Evolutionary conservation across 2,888 invertebrate species (phyloP), one percentile per base, ranked within the genome.

Genomic region (Cerastoderma edule): DNA sequence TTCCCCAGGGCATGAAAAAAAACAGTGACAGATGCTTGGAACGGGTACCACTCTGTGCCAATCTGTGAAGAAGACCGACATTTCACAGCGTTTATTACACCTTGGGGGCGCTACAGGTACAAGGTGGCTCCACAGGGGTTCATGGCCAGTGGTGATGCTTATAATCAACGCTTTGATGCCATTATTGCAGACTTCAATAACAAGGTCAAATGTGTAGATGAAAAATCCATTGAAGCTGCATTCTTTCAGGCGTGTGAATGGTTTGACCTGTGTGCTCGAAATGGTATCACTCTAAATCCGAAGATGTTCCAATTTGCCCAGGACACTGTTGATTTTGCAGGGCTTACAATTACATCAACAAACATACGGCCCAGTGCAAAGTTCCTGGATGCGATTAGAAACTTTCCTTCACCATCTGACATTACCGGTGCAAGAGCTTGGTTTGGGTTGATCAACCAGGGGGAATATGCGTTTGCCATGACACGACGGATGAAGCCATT

Each of bases 371-470:
- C 83, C n/a, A 79, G 83, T 64, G 28, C 67, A 1, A 80, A 81
- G 63, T 84, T 76, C 67, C 56, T 85, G 27, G 74, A 78, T 54
- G 83, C 79, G 22, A 78, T 86, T 8, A 56, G 65, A n/a, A 75
- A 80, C 63, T 80, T 84, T 66, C 80, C 83, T 0, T 73, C 72
- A 24, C 85, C 83, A 13, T 56, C 44, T 22, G 75, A 80, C 60
- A 80, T 83, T 46, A 84, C 80, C 35, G 83, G 78, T 69, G 69
- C 79, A 4, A 69, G 80, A 56, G 72, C 80, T 10, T 84, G 85
- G 85, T 85, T 85, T 69, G 84, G 83, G 24, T 72, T 85, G 6
- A 69, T 85, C 16, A 86, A 83, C 67, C 86, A 84, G 71, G 83
- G 71, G 2, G 66, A 79, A 24, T 85, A 85, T 67, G 72, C 83